phyloP scores from a whole-genome alignment of 2,113 vertebrate genomes.

The Urocynchramus pylzowi region DNA sequence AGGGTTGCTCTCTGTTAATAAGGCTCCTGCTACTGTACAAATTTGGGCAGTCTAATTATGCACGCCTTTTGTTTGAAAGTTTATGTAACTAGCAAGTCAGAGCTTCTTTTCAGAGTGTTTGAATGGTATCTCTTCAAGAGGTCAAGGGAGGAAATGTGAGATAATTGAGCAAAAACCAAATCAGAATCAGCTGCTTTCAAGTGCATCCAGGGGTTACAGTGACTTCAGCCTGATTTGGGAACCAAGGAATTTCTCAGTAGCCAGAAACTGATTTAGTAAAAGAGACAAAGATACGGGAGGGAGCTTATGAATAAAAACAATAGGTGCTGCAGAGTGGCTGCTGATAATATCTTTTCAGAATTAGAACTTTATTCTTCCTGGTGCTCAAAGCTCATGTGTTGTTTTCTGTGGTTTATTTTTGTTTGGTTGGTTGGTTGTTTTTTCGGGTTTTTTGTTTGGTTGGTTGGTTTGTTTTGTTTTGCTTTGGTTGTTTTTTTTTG shows the following conservation, averaged over 20 bases:
- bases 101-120: constrained; percentile 33
- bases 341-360: constrained; percentile 6
- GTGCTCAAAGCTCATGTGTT: not conserved
- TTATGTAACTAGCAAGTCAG: constrained; percentile 47
- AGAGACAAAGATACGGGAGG: not conserved
- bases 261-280: not conserved
- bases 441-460: too few relatives aligned
- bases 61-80: constrained; percentile 36
- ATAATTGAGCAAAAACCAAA: constrained; percentile 12
- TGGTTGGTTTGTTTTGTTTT: not conserved
- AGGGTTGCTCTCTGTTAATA: not conserved
- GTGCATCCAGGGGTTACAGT: constrained; percentile 23
- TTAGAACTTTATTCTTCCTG: not conserved
- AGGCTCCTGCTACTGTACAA: not conserved
- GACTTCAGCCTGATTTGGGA: not conserved
- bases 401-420: not conserved
- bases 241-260: not conserved
- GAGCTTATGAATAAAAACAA: constrained; percentile 45
- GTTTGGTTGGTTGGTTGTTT: not conserved
- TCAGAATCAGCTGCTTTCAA: constrained; percentile 47
- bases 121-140: constrained; percentile 40
- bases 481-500: not conserved
- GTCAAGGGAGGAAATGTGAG: constrained; percentile 48
- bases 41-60: constrained; percentile 38
- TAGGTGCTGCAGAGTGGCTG: not conserved